These are phyloP conservation scores for Bombus cullumanus DNA, from an alignment of 1,140 invertebrate species.

Conservation along the genomic window DNA sequence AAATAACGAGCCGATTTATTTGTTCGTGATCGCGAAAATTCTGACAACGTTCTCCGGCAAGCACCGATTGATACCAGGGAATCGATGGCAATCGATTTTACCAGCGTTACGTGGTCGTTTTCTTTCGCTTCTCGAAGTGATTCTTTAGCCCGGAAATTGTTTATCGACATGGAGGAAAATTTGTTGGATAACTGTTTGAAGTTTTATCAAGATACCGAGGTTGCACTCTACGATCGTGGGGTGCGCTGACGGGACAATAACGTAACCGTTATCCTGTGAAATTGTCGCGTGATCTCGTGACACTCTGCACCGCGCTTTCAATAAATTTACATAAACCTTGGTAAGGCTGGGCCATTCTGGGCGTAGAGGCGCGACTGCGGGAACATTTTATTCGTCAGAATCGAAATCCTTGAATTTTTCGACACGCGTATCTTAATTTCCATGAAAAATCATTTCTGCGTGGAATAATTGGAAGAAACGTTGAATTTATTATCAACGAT, in stretches of 20 bases:
- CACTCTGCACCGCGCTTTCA: background rate
- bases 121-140: background rate
- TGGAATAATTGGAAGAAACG: background rate
- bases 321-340: slow-evolving; percentile 22
- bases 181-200: background rate
- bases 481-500: too few species aligned
- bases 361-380: background rate
- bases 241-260: slow-evolving; percentile 3
- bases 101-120: too few species aligned
- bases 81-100: background rate
- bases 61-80: too few species aligned
- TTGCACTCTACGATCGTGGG: background rate
- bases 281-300: slow-evolving; percentile 10
- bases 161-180: background rate
- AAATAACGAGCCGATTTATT: slow-evolving; percentile 26
- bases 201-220: background rate
- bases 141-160: background rate
- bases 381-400: too few species aligned
- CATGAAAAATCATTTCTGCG: background rate
- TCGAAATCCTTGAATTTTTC: background rate
- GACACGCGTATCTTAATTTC: background rate
- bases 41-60: background rate
- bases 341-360: background rate
- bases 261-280: background rate
- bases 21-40: background rate